These are phyloP conservation scores for Nannoperca obscura DNA, from an alignment of 2,797 vertebrate species.

Conservation along the genomic window DNA sequence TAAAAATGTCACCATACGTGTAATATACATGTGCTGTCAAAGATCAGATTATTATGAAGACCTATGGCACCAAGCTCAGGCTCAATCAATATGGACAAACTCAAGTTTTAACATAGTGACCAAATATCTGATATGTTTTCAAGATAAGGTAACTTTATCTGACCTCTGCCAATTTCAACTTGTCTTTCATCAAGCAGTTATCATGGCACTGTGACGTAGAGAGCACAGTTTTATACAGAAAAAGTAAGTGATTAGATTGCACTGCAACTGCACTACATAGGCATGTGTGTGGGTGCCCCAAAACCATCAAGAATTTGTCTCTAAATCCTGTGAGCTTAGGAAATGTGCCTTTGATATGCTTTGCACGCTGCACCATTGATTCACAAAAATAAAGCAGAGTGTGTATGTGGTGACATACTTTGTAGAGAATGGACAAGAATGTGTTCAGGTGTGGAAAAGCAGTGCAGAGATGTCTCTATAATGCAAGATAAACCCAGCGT, in stretches of 20 bases:
- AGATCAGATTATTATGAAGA: conserved; percentile 1
- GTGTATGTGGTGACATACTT: conserved; percentile 2
- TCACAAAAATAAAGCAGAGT: conserved; percentile 2
- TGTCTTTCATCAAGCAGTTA: neutral
- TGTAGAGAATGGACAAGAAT: neutral
- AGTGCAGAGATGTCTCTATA: conserved; percentile 1
- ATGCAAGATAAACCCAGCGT: neutral
- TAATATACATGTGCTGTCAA: neutral
- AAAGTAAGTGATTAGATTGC: neutral
- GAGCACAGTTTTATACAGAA: too few relatives aligned
- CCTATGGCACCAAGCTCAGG: neutral
- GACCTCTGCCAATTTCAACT: neutral
- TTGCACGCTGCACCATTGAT: neutral
- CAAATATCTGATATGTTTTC: neutral
- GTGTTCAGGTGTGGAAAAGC: conserved; percentile 15
- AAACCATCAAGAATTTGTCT: neutral
- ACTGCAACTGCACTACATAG: neutral
- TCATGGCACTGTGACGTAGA: neutral
- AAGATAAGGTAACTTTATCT: neutral
- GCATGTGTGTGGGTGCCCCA: neutral
- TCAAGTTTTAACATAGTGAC: too few relatives aligned
- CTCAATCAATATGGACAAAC: too few relatives aligned
- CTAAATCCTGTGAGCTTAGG: neutral
- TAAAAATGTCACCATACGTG: neutral
- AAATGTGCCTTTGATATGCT: conserved; percentile 12